Evolutionary conservation across 2,113 vertebrate species (phyloP).

Genomic region (Columba janthina): DNA sequence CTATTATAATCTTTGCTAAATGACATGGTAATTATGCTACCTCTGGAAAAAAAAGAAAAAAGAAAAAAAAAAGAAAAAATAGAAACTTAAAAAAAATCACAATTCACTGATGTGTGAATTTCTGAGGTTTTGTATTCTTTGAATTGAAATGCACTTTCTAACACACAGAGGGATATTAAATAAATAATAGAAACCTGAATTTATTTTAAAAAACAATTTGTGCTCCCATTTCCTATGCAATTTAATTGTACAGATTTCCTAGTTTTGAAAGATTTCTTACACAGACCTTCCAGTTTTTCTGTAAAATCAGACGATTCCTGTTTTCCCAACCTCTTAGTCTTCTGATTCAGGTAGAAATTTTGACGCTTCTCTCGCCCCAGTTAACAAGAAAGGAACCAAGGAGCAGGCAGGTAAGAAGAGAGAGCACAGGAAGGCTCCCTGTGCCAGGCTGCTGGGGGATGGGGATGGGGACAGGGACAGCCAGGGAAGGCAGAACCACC

Average conservation of each 20-base stretch:
- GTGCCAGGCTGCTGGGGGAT: background rate
- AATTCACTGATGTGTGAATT: slow-evolving; percentile 43
- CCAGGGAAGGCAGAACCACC: background rate
- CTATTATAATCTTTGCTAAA: slow-evolving; percentile 70
- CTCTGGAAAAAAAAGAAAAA: slow-evolving; percentile 33
- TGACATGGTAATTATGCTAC: slow-evolving; percentile 67
- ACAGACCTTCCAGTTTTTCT: background rate
- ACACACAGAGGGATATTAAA: slow-evolving; percentile 28
- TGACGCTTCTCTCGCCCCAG: background rate
- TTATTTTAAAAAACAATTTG: slow-evolving; percentile 29
- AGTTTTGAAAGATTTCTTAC: background rate
- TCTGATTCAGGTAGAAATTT: background rate
- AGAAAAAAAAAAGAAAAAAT: background rate
- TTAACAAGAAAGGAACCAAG: background rate
- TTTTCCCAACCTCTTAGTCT: background rate
- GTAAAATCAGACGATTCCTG: background rate
- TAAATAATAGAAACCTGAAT: slow-evolving; percentile 24
- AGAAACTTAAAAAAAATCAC: background rate
- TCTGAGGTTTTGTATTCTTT: slow-evolving; percentile 22
- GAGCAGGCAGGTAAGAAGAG: background rate
- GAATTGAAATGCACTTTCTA: slow-evolving; percentile 41
- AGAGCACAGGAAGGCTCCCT: background rate
- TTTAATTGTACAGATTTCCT: slow-evolving; percentile 30
- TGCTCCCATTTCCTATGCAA: background rate
- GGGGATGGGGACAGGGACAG: background rate